Evolutionary conservation across 2,888 invertebrate genomes (phyloP), one percentile per base, ranked within the genome.

Genomic region (Drosophila koepferae): DNA sequence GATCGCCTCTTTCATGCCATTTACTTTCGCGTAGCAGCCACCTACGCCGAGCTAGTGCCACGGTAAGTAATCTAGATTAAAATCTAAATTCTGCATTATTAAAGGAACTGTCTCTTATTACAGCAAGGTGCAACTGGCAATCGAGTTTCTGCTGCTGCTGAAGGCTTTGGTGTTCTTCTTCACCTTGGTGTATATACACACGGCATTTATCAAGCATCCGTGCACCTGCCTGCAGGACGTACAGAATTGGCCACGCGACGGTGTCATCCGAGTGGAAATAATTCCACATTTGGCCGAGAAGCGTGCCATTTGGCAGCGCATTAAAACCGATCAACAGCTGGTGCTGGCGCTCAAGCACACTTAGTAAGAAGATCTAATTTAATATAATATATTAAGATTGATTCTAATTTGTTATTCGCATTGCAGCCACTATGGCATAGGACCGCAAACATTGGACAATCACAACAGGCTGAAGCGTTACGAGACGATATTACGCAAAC

Each of bases 1-100:
- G 98, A 99, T 92, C 95, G 98, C 81, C 94, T 99, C 63, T 99
- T 99, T 93, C 98, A 99, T 94, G 98, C 98, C 16, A 94, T 99
- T 82, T 99, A 99, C 93, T 96, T 98, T 92, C 96, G 98, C 92
- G 96, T 97, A 82, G 97, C 99, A 4, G 94, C 99, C 87, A 96
- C 97, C 23, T 99, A 99, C 94, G 98, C 98, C 48, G 95, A 97
- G 88, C 96, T 97, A 63, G 97, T 99, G 94, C 98, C 98, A 36
- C 95, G 96, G 92, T 96, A 96, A 73, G 95, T 34, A 2, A 5
- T 44, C 6, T 0, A 6, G n/a, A 34, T 0, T 16, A 0, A 14
- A 10, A 28, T 31, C 6, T 0, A 44, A 10, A 6, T 9, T 10
- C 20, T 10, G 6, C 10, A 34, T 34, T n/a, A 23, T 20, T 34